Base-by-base conservation (phyloP, 2,888 invertebrate species). In the Fabriciana adippe region DNA sequence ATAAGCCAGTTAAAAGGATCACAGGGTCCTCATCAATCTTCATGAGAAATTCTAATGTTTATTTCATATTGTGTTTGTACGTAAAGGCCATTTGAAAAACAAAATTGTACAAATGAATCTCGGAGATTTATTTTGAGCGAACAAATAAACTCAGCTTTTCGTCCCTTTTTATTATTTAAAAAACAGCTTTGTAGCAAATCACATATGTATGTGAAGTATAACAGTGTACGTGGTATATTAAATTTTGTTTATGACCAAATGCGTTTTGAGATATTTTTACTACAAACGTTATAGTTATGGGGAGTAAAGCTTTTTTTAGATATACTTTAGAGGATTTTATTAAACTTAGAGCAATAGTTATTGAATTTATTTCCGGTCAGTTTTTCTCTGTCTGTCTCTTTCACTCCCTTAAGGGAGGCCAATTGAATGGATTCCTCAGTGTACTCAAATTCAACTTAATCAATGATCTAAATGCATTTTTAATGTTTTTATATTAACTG, bases 91-190 rank as follows among this genome's bases (percentile, higher is more conserved):
- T 76, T 64, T 72, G 63, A 75, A 77, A 78, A 74, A 75, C 74
- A 72, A 75, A 74, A 74, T 76, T 75, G 77, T 78, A 78, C 78
- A 83, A 85, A 83, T 78, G 81, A 80, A 82, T 79, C 79, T 69
- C 70, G 70, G 78, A 83, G 82, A 85, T 86, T 87, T 86, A 85
- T 85, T 82, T 73, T 79, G 78, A 81, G 77, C 81, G 78, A 66
- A 65, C 68, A 71, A 73, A 71, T 78, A 82, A 81, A 81, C 82
- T 82, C 80, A 78, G 80, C 14, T 54, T 53, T 70, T 62, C 78
- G 74, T 77, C 81, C 78, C 78, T 73, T 79, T 84, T 81, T 82
- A 82, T 84, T 83, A 84, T 82, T 82, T 83, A 83, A 76, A 61
- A 60, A 78, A 79, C 80, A 77, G 75, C 72, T 67, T 67, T 62